phyloP scores from a whole-genome alignment of 1,140 invertebrate species.

The Arion vulgaris region DNA sequence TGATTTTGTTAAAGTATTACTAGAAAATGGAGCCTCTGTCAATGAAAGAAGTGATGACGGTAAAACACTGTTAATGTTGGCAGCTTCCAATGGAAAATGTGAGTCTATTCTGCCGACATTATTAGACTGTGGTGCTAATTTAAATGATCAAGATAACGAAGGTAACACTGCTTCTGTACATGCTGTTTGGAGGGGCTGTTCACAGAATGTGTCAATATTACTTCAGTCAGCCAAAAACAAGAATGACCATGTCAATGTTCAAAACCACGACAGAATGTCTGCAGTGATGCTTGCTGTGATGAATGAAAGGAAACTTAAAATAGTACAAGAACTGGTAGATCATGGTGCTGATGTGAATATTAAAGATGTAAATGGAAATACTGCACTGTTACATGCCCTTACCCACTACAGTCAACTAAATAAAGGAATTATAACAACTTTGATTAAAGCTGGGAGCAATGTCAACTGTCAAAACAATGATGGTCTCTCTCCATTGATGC shows the following conservation, averaged over 20 bases:
- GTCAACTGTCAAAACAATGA: neutral
- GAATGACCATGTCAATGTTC: neutral
- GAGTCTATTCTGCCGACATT: neutral
- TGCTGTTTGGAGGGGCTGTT: neutral
- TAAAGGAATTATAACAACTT: neutral
- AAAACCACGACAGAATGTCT: neutral
- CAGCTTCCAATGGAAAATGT: neutral
- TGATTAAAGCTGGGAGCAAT: neutral
- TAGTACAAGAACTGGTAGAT: neutral
- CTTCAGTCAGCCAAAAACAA: neutral
- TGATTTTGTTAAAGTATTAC: neutral
- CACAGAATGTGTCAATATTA: neutral
- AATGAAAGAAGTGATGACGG: neutral
- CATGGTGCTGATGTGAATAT: neutral
- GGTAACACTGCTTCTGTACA: neutral
- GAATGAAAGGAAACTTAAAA: neutral
- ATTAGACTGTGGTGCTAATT: neutral
- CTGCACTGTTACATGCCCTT: neutral
- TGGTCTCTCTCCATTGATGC: neutral
- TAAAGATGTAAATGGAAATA: neutral
- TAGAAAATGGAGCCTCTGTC: neutral
- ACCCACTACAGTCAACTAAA: too few species aligned
- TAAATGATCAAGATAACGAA: neutral
- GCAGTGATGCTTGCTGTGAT: neutral
- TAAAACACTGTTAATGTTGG: conserved; percentile 1